A percentile compares a stretch with the other conserved stretches of the same genome.
Evolutionary conservation across 2,797 vertebrate species (phyloP).

Genomic region (Cyprinella venusta): DNA sequence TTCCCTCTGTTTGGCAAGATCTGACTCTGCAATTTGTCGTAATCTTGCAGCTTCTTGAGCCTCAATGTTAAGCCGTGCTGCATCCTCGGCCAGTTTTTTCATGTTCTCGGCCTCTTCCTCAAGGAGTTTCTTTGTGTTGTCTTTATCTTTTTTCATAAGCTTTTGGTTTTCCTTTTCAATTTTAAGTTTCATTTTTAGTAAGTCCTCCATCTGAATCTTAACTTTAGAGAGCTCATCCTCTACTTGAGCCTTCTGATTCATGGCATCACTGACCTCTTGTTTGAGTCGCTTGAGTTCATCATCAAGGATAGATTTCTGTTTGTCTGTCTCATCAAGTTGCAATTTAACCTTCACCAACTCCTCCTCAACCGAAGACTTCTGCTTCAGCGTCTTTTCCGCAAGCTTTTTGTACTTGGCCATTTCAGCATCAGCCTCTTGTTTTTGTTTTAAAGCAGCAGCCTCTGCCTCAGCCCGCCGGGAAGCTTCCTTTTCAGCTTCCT

Average conservation of each 20-base stretch:
- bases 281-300: slow-evolving; percentile 93
- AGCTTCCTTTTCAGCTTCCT: slow-evolving; percentile 90
- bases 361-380: slow-evolving; percentile 92
- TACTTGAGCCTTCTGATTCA: slow-evolving; percentile 88
- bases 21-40: slow-evolving; percentile 85
- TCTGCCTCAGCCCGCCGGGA: slow-evolving; percentile 84
- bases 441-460: slow-evolving; percentile 86
- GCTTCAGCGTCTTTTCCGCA: slow-evolving; percentile 86
- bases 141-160: slow-evolving; percentile 88
- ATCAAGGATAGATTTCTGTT: slow-evolving; percentile 88
- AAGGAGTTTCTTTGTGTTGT: slow-evolving; percentile 87
- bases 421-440: slow-evolving; percentile 87
- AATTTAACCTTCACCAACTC: slow-evolving; percentile 86
- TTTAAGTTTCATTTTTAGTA: slow-evolving; percentile 86
- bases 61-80: slow-evolving; percentile 85
- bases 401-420: slow-evolving; percentile 94
- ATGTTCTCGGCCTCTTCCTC: slow-evolving; percentile 93
- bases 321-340: slow-evolving; percentile 90
- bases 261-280: slow-evolving; percentile 85
- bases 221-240: slow-evolving; percentile 91
- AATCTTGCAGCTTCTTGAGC: slow-evolving; percentile 90
- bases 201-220: slow-evolving; percentile 91
- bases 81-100: slow-evolving; percentile 91
- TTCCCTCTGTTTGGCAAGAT: slow-evolving; percentile 86
- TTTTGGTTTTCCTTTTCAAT: slow-evolving; percentile 90